phyloP scores from a whole-genome alignment of 2,797 vertebrate species.

The Acanthurus leucopareius region DNA sequence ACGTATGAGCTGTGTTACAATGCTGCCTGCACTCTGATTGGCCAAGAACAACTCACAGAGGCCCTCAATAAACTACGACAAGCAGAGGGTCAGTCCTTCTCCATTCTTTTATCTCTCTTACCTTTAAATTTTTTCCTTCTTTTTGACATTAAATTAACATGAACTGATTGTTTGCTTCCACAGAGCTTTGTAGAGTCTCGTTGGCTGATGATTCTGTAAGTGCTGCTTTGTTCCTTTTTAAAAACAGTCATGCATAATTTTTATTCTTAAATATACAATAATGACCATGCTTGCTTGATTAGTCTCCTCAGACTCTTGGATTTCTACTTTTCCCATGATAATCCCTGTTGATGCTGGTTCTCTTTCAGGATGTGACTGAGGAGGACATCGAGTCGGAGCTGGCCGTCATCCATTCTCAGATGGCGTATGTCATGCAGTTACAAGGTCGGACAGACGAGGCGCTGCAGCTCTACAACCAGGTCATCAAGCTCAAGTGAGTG shows the following conservation, averaged over 20 bases:
- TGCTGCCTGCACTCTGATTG: conserved; percentile 92
- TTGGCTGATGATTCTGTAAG: conserved; percentile 96
- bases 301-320: too few species aligned
- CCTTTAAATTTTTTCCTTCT: background rate
- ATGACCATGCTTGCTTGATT: background rate
- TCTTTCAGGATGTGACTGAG: conserved; percentile 87
- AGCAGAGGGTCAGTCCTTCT: conserved; percentile 90
- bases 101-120: fast-evolving
- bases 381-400: conserved; percentile 95
- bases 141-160: background rate
- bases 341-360: background rate
- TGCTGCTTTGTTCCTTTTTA: conserved; percentile 45
- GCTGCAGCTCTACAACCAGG: conserved; percentile 98
- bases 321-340: background rate
- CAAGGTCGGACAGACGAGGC: conserved; percentile 95
- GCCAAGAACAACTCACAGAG: conserved; percentile 90
- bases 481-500: conserved; percentile 97
- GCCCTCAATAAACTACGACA: conserved; percentile 92
- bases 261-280: background rate
- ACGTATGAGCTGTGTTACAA: conserved; percentile 98
- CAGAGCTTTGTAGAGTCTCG: conserved; percentile 94
- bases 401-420: conserved; percentile 98
- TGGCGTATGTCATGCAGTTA: conserved; percentile 96
- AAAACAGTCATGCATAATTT: background rate
- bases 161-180: conserved; percentile 26